Conservation (phyloP, 2,888 invertebrate species). For the Volucella zonaria region DNA sequence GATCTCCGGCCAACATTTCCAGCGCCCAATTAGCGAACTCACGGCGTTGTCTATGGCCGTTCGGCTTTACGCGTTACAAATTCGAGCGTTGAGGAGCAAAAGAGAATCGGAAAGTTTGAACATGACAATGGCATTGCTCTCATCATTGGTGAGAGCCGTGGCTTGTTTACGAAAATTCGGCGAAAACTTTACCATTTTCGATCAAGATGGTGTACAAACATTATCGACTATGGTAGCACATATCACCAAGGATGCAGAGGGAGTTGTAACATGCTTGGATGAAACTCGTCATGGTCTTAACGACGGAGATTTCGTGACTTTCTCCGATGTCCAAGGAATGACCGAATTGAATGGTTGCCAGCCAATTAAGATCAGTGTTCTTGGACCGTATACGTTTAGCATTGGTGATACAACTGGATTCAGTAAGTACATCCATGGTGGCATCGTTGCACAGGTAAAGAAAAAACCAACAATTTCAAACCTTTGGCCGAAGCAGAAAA, state of each 20-base stretch:
- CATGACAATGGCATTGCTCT: constrained; percentile 92
- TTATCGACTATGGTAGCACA: constrained; percentile 97
- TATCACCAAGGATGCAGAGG: constrained; percentile 91
- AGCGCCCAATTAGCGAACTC: too few species aligned
- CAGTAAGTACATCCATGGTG: constrained; percentile 93
- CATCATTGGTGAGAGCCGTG: constrained; percentile 94
- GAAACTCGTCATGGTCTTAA: constrained; percentile 98
- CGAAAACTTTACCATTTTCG: constrained; percentile 92
- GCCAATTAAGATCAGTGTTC: constrained; percentile 94
- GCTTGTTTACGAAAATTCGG: constrained; percentile 98
- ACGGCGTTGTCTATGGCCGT: too few species aligned
- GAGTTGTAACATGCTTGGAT: constrained; percentile 97
- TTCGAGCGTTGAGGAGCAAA: constrained; percentile 89
- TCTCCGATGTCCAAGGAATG: constrained; percentile 98
- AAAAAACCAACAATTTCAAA: constrained; percentile 91
- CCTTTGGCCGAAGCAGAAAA: constrained; percentile 89
- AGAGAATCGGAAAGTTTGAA: constrained; percentile 91
- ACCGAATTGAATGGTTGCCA: constrained; percentile 94
- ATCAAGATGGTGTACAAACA: constrained; percentile 95
- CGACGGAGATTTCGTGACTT: constrained; percentile 98
- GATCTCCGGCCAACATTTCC: too few species aligned
- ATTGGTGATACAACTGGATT: constrained; percentile 94
- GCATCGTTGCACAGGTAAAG: constrained; percentile 97
- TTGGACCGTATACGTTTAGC: constrained; percentile 98
- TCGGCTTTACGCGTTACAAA: too few species aligned